phyloP scores from a whole-genome alignment of 1,140 invertebrate genomes.

The Ruditapes philippinarum region DNA sequence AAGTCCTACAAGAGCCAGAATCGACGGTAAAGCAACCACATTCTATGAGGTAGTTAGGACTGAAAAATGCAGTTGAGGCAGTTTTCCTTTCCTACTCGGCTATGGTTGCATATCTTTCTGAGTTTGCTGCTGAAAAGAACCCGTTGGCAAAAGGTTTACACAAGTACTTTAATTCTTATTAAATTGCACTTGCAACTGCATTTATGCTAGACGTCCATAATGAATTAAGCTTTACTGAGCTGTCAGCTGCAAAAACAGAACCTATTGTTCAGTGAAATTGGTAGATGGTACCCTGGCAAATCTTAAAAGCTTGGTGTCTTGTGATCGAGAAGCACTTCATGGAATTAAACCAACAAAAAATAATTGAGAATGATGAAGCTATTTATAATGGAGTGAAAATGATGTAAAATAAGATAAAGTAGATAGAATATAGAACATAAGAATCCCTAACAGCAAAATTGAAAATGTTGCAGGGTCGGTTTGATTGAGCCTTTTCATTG shows the following conservation, averaged over 20 bases:
- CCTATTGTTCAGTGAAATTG: not conserved
- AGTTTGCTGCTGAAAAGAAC: constrained; percentile 25
- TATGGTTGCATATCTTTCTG: not conserved
- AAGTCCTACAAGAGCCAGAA: constrained; percentile 35
- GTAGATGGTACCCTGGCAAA: not conserved
- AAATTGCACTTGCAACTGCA: constrained; percentile 20
- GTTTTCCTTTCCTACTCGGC: not conserved
- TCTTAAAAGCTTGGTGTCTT: not conserved
- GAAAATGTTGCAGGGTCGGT: too few relatives aligned
- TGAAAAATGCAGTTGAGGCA: constrained; percentile 54
- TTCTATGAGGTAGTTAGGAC: not conserved
- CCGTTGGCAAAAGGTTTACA: not conserved
- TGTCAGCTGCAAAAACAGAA: constrained; percentile 15
- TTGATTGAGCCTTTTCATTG: too few relatives aligned
- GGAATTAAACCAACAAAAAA: not conserved
- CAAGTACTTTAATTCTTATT: constrained; percentile 28
- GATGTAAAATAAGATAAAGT: not conserved
- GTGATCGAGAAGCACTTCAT: not conserved
- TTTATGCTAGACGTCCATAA: constrained; percentile 16
- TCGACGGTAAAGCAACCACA: constrained; percentile 21
- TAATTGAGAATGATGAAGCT: not conserved
- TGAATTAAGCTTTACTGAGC: constrained; percentile 10
- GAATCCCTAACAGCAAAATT: too few relatives aligned
- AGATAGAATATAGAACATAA: not conserved
- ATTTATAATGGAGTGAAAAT: not conserved